Conservation (phyloP, 2,888 invertebrate species). For the Caenorhabditis imperialis region DNA sequence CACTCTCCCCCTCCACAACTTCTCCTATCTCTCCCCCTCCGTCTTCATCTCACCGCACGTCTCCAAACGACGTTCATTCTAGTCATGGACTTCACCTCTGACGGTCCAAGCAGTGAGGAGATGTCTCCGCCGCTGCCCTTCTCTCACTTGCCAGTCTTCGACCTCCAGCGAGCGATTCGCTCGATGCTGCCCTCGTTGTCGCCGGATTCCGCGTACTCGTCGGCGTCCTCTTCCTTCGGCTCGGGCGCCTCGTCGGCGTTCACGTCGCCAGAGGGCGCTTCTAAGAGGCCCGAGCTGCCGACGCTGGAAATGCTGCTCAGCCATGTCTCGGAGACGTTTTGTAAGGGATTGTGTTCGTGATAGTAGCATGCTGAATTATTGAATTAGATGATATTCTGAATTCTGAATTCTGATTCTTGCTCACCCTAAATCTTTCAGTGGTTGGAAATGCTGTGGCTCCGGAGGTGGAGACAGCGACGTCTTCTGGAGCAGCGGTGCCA, state of each 20-base stretch:
- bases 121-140: slow-evolving; percentile 1
- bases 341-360: neutral
- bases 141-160: neutral
- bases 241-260: slow-evolving; percentile 3
- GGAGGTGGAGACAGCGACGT: no score
- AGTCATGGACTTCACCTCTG: no score
- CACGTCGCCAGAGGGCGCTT: slow-evolving; percentile 2
- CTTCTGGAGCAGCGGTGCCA: slow-evolving; percentile 17
- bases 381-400: no score
- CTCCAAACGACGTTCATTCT: no score
- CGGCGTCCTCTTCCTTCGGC: neutral
- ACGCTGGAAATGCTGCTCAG: neutral
- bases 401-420: no score
- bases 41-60: no score
- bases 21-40: no score
- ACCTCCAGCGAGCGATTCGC: neutral
- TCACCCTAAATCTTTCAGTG: no score
- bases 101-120: slow-evolving; percentile 4
- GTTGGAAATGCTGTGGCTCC: no score
- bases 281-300: neutral
- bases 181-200: slow-evolving; percentile 18
- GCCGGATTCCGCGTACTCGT: slow-evolving; percentile 17
- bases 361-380: neutral
- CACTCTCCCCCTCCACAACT: no score
- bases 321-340: slow-evolving; percentile 24